A percentile compares a stretch with the other conserved stretches of the same genome.
phyloP scores from a whole-genome alignment of 2,888 invertebrate species.

The Oligia fasciuncula region DNA sequence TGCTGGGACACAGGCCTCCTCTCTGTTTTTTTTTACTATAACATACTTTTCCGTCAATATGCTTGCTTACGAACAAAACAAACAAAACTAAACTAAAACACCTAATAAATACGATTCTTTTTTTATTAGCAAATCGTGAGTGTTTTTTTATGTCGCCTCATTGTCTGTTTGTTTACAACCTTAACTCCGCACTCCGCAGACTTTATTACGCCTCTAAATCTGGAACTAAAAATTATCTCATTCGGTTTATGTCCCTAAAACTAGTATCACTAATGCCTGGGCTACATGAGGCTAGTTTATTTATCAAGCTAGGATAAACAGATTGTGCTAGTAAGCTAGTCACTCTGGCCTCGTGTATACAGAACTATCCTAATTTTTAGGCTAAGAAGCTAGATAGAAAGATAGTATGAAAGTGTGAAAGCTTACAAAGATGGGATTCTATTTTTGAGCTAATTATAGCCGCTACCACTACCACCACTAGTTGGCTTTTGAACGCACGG shows the following conservation, averaged over 20 bases:
- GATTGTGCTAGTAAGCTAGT: too few species aligned
- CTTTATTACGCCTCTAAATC: conserved; percentile 43
- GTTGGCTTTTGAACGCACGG: too few species aligned
- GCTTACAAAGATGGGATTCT: too few species aligned
- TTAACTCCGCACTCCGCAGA: conserved; percentile 17
- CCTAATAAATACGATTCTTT: conserved; percentile 27
- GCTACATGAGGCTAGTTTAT: not conserved
- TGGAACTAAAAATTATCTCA: conserved; percentile 44
- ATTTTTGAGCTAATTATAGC: too few species aligned
- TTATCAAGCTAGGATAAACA: not conserved
- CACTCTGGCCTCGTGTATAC: too few species aligned
- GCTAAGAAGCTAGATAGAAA: too few species aligned
- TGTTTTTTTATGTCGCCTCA: conserved; percentile 50
- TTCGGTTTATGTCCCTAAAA: conserved; percentile 32
- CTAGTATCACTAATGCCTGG: not conserved
- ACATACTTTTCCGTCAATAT: conserved; percentile 10
- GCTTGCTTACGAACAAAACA: not conserved
- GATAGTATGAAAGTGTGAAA: too few species aligned
- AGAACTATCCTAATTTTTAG: too few species aligned
- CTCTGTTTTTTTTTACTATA: not conserved
- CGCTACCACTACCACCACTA: too few species aligned
- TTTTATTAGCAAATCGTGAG: conserved; percentile 48
- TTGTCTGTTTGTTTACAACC: conserved; percentile 50
- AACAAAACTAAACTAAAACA: conserved; percentile 26
- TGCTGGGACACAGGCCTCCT: too few species aligned